phyloP scores from a whole-genome alignment of 2,888 invertebrate species.

The Bugulina stolonifera region DNA sequence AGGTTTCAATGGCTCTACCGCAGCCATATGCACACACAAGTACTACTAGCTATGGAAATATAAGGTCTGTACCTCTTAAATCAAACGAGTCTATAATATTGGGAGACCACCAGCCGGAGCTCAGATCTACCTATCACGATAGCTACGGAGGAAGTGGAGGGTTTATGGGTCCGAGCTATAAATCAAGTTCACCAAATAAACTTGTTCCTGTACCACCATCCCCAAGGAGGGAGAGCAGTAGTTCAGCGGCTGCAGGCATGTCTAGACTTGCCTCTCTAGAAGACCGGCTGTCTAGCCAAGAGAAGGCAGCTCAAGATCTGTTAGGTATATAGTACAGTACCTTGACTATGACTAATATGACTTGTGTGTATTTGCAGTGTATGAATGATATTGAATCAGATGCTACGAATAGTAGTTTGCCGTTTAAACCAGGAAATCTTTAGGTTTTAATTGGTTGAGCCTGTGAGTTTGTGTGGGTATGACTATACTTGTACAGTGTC shows the following conservation, averaged over 20 bases:
- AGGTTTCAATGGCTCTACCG: not conserved
- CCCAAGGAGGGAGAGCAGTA: not conserved
- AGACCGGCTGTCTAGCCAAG: slow-evolving; percentile 42
- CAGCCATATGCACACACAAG: not conserved
- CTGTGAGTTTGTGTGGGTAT: too few relatives aligned
- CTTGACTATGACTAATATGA: not conserved
- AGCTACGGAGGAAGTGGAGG: slow-evolving; percentile 21
- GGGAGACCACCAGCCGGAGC: not conserved
- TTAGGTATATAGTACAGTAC: slow-evolving; percentile 40
- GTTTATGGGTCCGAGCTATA: not conserved
- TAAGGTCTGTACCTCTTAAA: not conserved
- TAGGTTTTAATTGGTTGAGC: too few relatives aligned
- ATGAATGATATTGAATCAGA: too few relatives aligned
- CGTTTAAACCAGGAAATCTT: too few relatives aligned
- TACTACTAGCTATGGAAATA: not conserved
- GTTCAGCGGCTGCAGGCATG: not conserved
- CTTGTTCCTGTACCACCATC: not conserved
- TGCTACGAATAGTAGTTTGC: too few relatives aligned
- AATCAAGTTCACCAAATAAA: not conserved
- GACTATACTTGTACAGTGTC: too few relatives aligned
- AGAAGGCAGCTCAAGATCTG: slow-evolving; percentile 41
- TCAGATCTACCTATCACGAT: slow-evolving; percentile 20
- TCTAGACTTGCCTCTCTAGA: slow-evolving; percentile 39
- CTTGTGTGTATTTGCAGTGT: too few relatives aligned
- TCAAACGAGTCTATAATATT: not conserved